A percentile compares a stretch with the other conserved stretches of the same genome.
Conservation (phyloP, 2,888 invertebrate genomes). For the Andrena praecox region DNA sequence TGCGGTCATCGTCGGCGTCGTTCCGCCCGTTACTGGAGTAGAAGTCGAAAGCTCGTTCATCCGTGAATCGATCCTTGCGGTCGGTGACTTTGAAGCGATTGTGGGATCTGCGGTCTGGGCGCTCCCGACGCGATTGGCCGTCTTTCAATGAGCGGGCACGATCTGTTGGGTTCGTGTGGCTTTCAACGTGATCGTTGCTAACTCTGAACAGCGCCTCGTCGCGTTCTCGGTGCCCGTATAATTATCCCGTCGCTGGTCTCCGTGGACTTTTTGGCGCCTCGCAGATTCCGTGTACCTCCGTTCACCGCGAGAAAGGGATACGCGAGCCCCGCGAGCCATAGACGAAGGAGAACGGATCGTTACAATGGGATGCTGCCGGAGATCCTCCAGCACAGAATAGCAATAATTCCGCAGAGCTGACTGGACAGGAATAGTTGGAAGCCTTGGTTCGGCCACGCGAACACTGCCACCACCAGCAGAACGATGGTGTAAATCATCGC, state of each 20-base stretch:
- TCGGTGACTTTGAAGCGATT: constrained; percentile 48
- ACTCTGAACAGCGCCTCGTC: constrained; percentile 36
- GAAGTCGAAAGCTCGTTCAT: constrained; percentile 45
- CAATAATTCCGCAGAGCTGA: constrained; percentile 79
- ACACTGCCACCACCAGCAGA: constrained; percentile 65
- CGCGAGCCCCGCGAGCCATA: background rate
- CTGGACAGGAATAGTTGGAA: constrained; percentile 77
- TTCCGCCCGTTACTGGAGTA: background rate
- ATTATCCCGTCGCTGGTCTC: constrained; percentile 38
- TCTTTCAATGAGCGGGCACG: constrained; percentile 50
- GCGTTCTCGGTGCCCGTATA: constrained; percentile 20
- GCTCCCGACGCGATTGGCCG: constrained; percentile 15
- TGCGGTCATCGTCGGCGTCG: background rate
- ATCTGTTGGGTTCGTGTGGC: constrained; percentile 59
- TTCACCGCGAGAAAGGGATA: background rate
- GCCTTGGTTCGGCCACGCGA: constrained; percentile 68
- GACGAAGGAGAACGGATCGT: background rate
- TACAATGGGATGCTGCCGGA: constrained; percentile 64
- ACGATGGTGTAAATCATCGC: constrained; percentile 61
- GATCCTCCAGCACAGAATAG: constrained; percentile 74
- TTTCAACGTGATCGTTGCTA: constrained; percentile 63
- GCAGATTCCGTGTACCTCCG: background rate
- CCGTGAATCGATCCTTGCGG: constrained; percentile 56
- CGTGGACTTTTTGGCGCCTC: constrained; percentile 24
- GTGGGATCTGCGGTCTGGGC: constrained; percentile 54